Evolutionary conservation across 2,888 invertebrate species (phyloP), one percentile per base, ranked within the genome.

Genomic region (Drosophila subquinaria): DNA sequence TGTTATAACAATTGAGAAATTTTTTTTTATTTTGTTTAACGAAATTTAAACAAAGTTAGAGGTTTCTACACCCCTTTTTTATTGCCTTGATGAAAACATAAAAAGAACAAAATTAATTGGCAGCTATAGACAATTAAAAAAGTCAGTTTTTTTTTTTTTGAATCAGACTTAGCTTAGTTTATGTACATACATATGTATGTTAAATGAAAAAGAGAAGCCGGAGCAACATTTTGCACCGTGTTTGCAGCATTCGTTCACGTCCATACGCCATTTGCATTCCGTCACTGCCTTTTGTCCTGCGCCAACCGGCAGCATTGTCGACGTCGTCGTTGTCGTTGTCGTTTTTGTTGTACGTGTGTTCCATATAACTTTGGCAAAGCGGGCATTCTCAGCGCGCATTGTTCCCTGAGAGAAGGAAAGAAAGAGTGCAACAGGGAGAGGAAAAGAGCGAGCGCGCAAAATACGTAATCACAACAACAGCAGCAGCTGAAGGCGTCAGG

Each of bases 201-300:
- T 43, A 6, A 43, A 13, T 43, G 20, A 23, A 13, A 13, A 13
- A 8, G 13, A 27, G 45, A 27, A 73, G 40, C 73, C 47, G 38
- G 56, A 57, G 9, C 38, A 48, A 11, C 38, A 69, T 74, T 80
- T 73, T 56, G 68, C 62, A 51, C 76, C 65, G 76, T 87, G 82
- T 73, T 55, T n/a, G 40, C 13, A 20, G 64, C 73, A 72, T 76
- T 72, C 68, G 72, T 70, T 55, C 77, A 80, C 81, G 78, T 86
- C 73, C 78, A 76, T 62, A 74, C 69, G 83, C 87, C 84, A 84
- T 84, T 84, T 84, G 88, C 84, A 84, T 88, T 88, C 82, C 73
- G 43, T 63, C 78, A 77, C 66, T 73, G 73, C 72, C 73, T 80
- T 82, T 85, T 45, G 86, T 85, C 72, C 76, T 71, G 67, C 65